Evolutionary conservation across 2,888 invertebrate species (phyloP).

Genomic region (Hyalella azteca): DNA sequence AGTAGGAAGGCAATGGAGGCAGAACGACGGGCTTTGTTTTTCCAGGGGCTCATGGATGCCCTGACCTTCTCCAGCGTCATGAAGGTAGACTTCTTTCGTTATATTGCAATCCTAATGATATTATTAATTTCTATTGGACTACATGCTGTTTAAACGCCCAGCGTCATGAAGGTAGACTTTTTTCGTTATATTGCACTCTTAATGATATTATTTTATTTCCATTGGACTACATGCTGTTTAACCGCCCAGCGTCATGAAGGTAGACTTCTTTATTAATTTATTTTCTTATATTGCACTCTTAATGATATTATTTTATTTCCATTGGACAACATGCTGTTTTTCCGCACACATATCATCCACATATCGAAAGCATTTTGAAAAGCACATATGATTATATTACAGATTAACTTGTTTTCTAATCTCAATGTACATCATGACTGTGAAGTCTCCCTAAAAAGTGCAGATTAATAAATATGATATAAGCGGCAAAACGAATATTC

Average conservation of each 20-base stretch:
- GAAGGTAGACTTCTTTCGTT: constrained; percentile 16
- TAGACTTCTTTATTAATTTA: too few relatives aligned
- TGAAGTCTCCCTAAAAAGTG: too few relatives aligned
- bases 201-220: not conserved
- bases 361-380: too few relatives aligned
- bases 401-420: too few relatives aligned
- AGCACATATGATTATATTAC: too few relatives aligned
- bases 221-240: not conserved
- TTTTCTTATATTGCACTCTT: not conserved
- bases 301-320: not conserved
- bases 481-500: too few relatives aligned
- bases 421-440: too few relatives aligned
- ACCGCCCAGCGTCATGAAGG: not conserved
- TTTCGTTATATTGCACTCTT: not conserved
- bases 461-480: too few relatives aligned
- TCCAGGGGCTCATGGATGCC: constrained; percentile 30
- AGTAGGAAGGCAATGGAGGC: not conserved
- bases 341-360: too few relatives aligned
- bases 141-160: not conserved
- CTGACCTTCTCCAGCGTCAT: constrained; percentile 25
- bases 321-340: not conserved
- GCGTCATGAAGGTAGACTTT: not conserved
- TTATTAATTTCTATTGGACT: not conserved
- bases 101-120: not conserved
- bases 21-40: not conserved